phyloP scores from a whole-genome alignment of 2,888 invertebrate species.

The Argyresthia goedartella region DNA sequence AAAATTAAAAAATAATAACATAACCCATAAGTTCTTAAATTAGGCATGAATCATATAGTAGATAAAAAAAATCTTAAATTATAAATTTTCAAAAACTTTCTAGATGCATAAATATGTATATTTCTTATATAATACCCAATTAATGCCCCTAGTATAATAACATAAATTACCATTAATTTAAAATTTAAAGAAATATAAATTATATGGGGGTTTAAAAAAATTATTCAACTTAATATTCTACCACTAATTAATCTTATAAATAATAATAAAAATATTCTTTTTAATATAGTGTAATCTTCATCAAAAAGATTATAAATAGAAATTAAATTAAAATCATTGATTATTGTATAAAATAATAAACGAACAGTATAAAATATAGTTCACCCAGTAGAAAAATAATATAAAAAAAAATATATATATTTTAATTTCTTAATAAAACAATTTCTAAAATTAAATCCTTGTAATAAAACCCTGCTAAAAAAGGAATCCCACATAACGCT shows the following conservation, averaged over 20 bases:
- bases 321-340: conserved; percentile 57
- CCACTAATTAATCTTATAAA: conserved; percentile 67
- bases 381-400: conserved; percentile 69
- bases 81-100: conserved; percentile 46
- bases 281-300: conserved; percentile 57
- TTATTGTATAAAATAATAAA: conserved; percentile 66
- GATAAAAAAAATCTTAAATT: conserved; percentile 36
- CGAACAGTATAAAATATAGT: conserved; percentile 71
- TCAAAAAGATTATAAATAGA: conserved; percentile 59
- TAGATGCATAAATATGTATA: conserved; percentile 45
- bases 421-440: conserved; percentile 59
- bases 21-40: conserved; percentile 52
- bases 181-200: conserved; percentile 64
- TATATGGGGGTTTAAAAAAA: conserved; percentile 62
- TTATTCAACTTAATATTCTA: conserved; percentile 62
- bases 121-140: conserved; percentile 53
- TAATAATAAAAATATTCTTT: conserved; percentile 57
- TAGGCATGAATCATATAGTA: conserved; percentile 68
- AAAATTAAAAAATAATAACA: conserved; percentile 54
- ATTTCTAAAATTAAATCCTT: conserved; percentile 74
- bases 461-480: conserved; percentile 76
- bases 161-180: conserved; percentile 66
- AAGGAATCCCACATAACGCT: conserved; percentile 74
- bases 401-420: conserved; percentile 65
- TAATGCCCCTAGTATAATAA: conserved; percentile 46